These are phyloP conservation scores for Euphonia xanthogaster DNA, from an alignment of 2,797 vertebrate species.

Conservation along the genomic window DNA sequence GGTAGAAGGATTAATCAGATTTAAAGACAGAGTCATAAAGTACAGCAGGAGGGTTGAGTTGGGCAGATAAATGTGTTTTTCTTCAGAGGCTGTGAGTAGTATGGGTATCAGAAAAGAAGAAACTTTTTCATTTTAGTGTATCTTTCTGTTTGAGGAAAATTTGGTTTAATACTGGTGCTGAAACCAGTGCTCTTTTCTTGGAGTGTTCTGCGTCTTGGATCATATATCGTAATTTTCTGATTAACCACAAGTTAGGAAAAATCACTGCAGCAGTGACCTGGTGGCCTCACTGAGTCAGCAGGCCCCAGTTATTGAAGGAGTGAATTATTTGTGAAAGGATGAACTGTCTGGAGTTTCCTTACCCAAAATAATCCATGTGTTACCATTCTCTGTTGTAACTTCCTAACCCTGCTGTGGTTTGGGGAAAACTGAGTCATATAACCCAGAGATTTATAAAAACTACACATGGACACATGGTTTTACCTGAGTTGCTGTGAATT, in stretches of 20 bases:
- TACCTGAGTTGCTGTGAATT: background rate
- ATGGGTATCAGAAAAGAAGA: background rate
- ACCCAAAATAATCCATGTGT: background rate
- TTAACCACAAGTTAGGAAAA: background rate
- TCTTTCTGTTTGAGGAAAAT: background rate
- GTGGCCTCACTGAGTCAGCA: background rate
- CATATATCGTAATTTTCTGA: background rate
- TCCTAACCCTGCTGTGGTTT: background rate
- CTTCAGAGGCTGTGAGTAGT: background rate
- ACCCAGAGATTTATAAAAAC: background rate
- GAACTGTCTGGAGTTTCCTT: background rate
- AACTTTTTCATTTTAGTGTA: fast-evolving
- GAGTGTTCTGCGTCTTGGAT: background rate
- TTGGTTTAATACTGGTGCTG: background rate
- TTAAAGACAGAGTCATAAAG: background rate
- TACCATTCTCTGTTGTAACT: background rate
- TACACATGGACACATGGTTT: background rate
- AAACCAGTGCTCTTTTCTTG: background rate
- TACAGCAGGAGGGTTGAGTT: background rate
- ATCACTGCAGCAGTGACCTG: background rate
- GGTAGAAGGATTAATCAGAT: background rate
- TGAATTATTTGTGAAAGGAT: background rate
- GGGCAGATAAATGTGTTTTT: background rate
- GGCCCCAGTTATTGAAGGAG: background rate
- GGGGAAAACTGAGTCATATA: fast-evolving